Evolutionary conservation across 2,888 invertebrate genomes (phyloP), one percentile per base, ranked within the genome.

Genomic region (Ennomos fuscantarius): DNA sequence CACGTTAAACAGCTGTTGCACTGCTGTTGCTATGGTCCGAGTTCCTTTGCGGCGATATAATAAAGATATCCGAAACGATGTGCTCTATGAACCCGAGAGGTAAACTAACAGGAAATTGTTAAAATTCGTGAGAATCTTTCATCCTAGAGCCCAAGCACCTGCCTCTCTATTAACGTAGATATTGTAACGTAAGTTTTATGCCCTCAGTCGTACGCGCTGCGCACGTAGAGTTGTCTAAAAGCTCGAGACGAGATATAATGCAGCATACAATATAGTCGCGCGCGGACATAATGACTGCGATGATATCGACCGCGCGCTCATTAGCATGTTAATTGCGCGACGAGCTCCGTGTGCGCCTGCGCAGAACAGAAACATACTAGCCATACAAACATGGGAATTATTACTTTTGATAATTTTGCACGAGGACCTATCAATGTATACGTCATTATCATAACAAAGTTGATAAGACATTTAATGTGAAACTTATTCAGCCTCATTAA

Each of bases 291-390:
- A 90, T 89, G 87, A 89, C 86, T 71, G 79, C 76, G 90, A 89
- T 90, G 86, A 86, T 90, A 90, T 92, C 91, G 80, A 72, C 80
- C 76, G 83, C 80, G 78, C 81, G 78, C 84, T 88, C 87, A 92
- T 91, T 92, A 89, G 85, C 89, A 91, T 91, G 87, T 86, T 89
- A 90, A 92, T 90, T 89, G 88, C 84, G 75, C 83, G 81, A 77
- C 76, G 82, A 79, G 73, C 74, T 74, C 78, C 68, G 66, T 70
- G 70, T 67, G 77, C 70, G 70, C 70, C 69, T 62, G 69, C 69
- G 62, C 69, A 66, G 24, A 60, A 24, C 24, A 24, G 24, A 24
- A 24, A 24, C 60, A 59, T 65, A 52, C 53, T 47, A 54, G 61
- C 62, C 58, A 61, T 60, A 69, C 64, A 65, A 64, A 72, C 73